Evolutionary conservation across 2,113 vertebrate species (phyloP).

Genomic region (Lophochroa leadbeateri): DNA sequence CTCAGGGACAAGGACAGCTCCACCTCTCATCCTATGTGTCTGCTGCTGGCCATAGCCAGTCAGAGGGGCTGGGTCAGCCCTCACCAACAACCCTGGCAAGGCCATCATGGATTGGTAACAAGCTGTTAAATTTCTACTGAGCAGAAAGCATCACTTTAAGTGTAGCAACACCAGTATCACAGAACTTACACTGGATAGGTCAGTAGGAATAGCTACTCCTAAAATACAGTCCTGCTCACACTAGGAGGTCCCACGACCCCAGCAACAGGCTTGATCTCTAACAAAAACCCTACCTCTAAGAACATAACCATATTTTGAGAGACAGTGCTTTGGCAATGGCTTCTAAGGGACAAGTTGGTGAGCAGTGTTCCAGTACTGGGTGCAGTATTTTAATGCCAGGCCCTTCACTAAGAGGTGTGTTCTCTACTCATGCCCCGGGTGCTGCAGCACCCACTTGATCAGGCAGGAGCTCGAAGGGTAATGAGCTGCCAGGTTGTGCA

Average conservation of each 20-base stretch:
- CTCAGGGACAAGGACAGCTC: background rate
- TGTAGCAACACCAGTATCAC: background rate
- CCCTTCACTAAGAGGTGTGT: background rate
- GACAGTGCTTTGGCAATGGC: background rate
- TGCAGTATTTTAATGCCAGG: background rate
- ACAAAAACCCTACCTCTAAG: background rate
- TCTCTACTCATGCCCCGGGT: background rate
- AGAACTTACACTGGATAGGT: background rate
- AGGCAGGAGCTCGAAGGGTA: fast-evolving
- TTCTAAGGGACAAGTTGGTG: background rate
- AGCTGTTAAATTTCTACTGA: background rate
- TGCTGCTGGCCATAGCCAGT: background rate
- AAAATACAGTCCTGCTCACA: background rate
- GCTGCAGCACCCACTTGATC: background rate
- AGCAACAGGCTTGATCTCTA: background rate
- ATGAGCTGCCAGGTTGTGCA: background rate
- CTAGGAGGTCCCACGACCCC: background rate
- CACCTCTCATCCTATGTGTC: background rate
- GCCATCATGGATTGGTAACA: fast-evolving
- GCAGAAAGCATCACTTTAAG: background rate
- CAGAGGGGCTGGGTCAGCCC: background rate
- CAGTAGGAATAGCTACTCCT: background rate
- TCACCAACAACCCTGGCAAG: background rate
- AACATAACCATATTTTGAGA: background rate
- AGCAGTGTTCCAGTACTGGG: background rate